Base-by-base conservation (phyloP, 2,888 invertebrate genomes). In the Brachyptera putata region DNA sequence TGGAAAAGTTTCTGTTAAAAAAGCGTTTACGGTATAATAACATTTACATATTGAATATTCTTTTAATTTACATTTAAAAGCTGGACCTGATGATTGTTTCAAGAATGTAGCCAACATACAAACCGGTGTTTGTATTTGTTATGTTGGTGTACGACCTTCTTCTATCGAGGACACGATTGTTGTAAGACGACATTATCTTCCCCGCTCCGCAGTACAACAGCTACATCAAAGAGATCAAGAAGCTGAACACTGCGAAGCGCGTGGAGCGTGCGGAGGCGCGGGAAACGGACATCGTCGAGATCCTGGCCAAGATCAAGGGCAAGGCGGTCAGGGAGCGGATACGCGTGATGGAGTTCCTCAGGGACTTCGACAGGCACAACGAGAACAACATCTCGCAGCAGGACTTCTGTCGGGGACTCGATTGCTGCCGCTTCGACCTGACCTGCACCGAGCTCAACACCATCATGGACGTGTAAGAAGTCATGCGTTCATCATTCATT, bases 261-360 rank as follows among this genome's bases (percentile, higher is more conserved):
- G 68, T 68, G 50, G 68, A 69, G 58, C 68, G 7, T n/a, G 21
- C 22, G n/a, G 16, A 49, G 30, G 49, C 55, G 21, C 74, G 77
- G 30, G 83, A 87, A 69, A 80, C 79, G 1, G 83, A 87, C 70
- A 85, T 89, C 65, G 83, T 87, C 43, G 78, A 82, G 67, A 82
- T 89, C 63, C 76, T 90, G 57, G 86, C 88, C 16, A 87, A 86
- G 74, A 84, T 87, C 66, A 89, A 89, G 73, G 84, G 84, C 26
- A 85, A 84, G 55, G 21, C 48, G 57, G 82, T 86, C 1, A 79
- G 85, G 39, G 86, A 86, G 64, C 79, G 87, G 41, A 75, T 88
- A 2, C 74, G 85, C 39, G 82, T 85, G 5, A 74, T 80, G 36
- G 84, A 86, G 69, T 89, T 87, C 73, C 74, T 89, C 67, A 73